phyloP scores from a whole-genome alignment of 2,113 vertebrate genomes.

The Lampris megalopsis region DNA sequence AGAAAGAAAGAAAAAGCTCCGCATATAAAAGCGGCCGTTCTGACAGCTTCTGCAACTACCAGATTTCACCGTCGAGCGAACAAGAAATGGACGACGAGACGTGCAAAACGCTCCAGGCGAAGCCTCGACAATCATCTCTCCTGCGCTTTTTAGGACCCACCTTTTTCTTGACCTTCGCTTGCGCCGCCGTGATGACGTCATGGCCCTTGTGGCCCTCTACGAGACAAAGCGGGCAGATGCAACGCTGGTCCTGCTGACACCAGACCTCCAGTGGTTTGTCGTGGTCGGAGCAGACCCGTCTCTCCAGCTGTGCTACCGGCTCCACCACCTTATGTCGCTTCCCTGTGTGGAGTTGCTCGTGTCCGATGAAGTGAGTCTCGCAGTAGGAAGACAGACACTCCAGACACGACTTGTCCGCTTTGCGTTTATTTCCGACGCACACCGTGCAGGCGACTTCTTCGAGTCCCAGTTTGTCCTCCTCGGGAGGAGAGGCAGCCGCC shows the following conservation, averaged over 20 bases:
- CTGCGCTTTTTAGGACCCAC: conserved; percentile 14
- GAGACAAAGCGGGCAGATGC: conserved; percentile 49
- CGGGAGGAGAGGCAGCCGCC: neutral
- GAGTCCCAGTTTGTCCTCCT: neutral
- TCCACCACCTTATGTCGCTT: conserved; percentile 40
- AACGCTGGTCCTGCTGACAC: conserved; percentile 50
- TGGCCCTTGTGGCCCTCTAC: conserved; percentile 53
- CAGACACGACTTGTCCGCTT: conserved; percentile 5
- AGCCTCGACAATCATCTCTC: neutral
- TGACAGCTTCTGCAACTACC: too few species aligned
- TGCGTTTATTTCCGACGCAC: neutral
- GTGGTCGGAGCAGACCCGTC: conserved; percentile 38
- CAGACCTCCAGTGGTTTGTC: conserved; percentile 53
- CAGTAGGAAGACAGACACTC: conserved; percentile 1
- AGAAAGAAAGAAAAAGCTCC: too few species aligned
- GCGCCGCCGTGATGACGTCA: conserved; percentile 35
- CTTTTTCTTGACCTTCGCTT: conserved; percentile 40
- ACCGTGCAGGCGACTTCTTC: too few species aligned
- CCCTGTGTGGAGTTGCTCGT: neutral
- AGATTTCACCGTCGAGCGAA: too few species aligned
- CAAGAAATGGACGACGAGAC: too few species aligned
- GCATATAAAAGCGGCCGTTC: too few species aligned
- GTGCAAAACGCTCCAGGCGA: too few species aligned
- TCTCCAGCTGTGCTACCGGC: neutral
- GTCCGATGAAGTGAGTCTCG: neutral